Conservation (phyloP, 2,888 invertebrate genomes). For the Epistrophe grossulariae region DNA sequence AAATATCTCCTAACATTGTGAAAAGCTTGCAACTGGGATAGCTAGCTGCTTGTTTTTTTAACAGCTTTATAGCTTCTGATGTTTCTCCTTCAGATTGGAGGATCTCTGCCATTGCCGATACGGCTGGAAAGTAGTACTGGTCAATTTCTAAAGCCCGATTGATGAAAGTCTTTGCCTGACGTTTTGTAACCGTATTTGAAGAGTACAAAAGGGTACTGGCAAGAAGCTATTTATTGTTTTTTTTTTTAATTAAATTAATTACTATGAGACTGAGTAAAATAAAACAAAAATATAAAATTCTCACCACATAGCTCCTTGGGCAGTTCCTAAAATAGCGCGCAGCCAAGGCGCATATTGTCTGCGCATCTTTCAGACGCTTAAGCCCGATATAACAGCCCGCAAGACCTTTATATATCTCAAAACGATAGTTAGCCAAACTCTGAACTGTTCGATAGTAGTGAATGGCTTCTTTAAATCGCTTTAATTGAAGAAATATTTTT, state of each 20-base stretch:
- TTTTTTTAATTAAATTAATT: conserved; percentile 79
- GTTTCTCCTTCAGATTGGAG: conserved; percentile 87
- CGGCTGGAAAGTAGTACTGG: conserved; percentile 89
- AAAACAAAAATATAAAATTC: conserved; percentile 30
- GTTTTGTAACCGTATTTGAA: conserved; percentile 85
- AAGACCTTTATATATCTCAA: conserved; percentile 91
- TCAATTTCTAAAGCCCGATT: conserved; percentile 90
- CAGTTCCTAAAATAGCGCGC: conserved; percentile 90
- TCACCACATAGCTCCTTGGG: conserved; percentile 90
- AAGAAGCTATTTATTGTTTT: conserved; percentile 86
- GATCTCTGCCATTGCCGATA: conserved; percentile 89
- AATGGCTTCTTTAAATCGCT: conserved; percentile 81
- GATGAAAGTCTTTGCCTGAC: conserved; percentile 88
- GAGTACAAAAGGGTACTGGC: conserved; percentile 87
- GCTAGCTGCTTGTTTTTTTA: conserved; percentile 86
- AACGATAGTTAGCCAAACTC: conserved; percentile 81
- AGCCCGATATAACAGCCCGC: conserved; percentile 89
- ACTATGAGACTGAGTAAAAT: background rate
- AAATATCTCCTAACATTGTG: conserved; percentile 81
- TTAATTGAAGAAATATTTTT: conserved; percentile 80
- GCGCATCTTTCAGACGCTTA: conserved; percentile 89
- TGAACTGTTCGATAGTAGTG: conserved; percentile 80
- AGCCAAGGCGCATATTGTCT: conserved; percentile 89
- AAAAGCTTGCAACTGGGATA: conserved; percentile 81
- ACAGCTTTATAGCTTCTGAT: conserved; percentile 88